Conservation (phyloP, 2,888 invertebrate genomes). For the Micoletzkya japonica region DNA sequence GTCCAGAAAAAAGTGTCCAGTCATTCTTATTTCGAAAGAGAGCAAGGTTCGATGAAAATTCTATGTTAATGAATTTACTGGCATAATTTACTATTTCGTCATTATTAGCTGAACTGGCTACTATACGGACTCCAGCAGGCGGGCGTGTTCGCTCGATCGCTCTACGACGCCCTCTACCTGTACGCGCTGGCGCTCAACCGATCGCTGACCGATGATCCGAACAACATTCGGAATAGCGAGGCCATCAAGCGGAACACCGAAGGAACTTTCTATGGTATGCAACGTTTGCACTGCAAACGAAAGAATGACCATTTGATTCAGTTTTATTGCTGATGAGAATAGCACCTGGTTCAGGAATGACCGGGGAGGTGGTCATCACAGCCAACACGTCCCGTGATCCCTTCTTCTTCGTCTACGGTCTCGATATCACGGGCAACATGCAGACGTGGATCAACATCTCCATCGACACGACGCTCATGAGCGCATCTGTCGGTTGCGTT, state of each 20-base stretch:
- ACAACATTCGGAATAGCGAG: background rate
- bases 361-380: constrained; percentile 10
- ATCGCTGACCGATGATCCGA: background rate
- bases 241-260: background rate
- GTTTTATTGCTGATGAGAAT: too few species aligned
- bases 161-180: constrained; percentile 52
- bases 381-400: constrained; percentile 16
- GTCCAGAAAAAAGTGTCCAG: too few species aligned
- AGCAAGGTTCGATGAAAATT: too few species aligned
- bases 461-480: background rate
- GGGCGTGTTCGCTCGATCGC: constrained; percentile 37
- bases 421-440: background rate
- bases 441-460: constrained; percentile 12
- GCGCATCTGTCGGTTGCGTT: background rate
- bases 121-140: too few species aligned
- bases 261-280: constrained; percentile 19
- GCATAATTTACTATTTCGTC: too few species aligned
- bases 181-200: constrained; percentile 45
- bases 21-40: too few species aligned
- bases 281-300: too few species aligned
- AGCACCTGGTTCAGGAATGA: too few species aligned
- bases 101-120: too few species aligned
- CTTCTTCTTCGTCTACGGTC: constrained; percentile 3
- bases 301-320: too few species aligned
- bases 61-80: too few species aligned